Conservation (phyloP, 2,797 vertebrate genomes). For the Eidolon dupreanum region DNA sequence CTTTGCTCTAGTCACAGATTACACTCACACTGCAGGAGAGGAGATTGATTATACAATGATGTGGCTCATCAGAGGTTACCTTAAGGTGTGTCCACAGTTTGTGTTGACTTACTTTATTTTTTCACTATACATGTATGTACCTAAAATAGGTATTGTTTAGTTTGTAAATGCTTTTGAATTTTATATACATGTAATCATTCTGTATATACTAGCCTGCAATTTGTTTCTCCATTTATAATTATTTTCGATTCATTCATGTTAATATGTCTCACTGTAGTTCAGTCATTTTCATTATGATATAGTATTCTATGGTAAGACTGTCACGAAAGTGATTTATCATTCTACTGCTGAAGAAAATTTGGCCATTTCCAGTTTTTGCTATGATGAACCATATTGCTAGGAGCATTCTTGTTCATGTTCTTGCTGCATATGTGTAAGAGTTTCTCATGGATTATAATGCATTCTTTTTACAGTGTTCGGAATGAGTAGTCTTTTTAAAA, state of each 20-base stretch:
- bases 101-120: not conserved
- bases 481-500: not conserved
- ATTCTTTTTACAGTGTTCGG: slow-evolving; percentile 11
- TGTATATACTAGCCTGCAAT: not conserved
- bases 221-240: not conserved
- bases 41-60: not conserved
- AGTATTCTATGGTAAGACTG: not conserved
- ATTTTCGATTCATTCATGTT: not conserved
- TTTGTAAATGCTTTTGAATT: slow-evolving; percentile 7
- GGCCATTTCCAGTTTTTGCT: not conserved
- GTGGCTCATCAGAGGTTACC: not conserved
- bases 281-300: not conserved
- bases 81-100: not conserved
- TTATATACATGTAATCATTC: not conserved
- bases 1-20: not conserved
- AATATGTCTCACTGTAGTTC: not conserved
- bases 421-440: not conserved
- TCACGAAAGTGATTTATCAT: not conserved
- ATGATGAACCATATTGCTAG: not conserved
- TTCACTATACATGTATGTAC: not conserved
- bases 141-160: not conserved
- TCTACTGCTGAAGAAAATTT: not conserved
- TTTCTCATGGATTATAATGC: not conserved
- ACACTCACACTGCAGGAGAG: not conserved
- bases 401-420: not conserved